Base-by-base conservation (phyloP, 2,888 invertebrate genomes). In the Parnassius orleans region DNA sequence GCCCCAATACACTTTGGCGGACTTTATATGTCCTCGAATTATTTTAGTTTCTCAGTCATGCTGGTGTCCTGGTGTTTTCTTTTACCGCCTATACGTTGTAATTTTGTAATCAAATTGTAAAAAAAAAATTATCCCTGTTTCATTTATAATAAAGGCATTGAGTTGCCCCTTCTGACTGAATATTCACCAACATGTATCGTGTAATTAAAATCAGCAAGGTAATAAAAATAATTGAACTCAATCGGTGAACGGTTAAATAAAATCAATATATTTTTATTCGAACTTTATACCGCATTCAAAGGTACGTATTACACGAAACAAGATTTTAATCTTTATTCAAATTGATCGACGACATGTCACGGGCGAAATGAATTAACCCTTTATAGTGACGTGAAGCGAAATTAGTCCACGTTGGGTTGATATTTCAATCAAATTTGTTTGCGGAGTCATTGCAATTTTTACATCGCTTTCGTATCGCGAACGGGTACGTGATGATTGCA, bases 341-440 rank as follows among this genome's bases (percentile, higher is more conserved):
- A 48, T 57, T 24, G 44, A 48, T 53, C 33, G 50, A 33, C 33
- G 50, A 24, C 50, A 41, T 50, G 62, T 53, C 57, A 54, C 57
- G 48, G 24, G 7, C 57, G 43, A 42, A 62, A 14, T 12, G 43
- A 50, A 53, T 54, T 53, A 58, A 15, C 51, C 57, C 44, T 63
- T 63, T 51, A 55, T 54, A 63, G 53, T 58, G 63, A 63, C 58
- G 58, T 46, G 58, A 55, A 54, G 51, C 44, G 58, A 58, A 62
- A 62, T 63, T 58, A 58, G 63, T 64, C 60, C 63, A 60, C 60
- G 56, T 61, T 14, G 53, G 48, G 43, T 24, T 42, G 63, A 67
- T 60, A 60, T 65, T 63, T 64, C 64, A 66, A 63, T 66, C 61
- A 68, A 68, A 65, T 69, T 66, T 63, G 63, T 66, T 68, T 66